A percentile compares a stretch with the other conserved stretches of the same genome.
Conservation (phyloP, 37 sponge, comb jelly and placozoan genomes). For the Agelas oroides region DNA sequence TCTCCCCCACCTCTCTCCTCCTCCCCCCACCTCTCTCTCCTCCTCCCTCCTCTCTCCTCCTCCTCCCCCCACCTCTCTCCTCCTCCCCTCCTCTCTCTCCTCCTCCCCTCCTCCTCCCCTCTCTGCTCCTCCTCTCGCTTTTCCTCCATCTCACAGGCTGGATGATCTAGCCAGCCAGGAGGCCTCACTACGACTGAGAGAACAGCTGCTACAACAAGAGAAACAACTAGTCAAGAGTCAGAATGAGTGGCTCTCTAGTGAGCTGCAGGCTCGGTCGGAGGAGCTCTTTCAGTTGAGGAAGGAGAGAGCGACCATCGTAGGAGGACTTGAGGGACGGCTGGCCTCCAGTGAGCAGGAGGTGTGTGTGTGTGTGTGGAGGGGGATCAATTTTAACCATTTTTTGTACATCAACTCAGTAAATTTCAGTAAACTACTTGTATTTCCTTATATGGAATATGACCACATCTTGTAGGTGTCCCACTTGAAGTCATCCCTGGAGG, state of each 20-base stretch:
- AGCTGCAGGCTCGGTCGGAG: slow-evolving; percentile 48
- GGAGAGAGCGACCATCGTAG: slow-evolving; percentile 24
- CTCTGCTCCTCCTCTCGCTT: not conserved
- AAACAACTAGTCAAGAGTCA: slow-evolving; percentile 56
- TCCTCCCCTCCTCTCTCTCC: not conserved
- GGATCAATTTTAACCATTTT: no score
- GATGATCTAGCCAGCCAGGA: slow-evolving; percentile 54
- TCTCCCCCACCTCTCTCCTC: not conserved
- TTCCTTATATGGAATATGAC: not conserved
- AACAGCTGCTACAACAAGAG: slow-evolving; percentile 77
- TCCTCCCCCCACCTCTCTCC: not conserved
- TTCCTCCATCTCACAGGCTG: slow-evolving; percentile 1
- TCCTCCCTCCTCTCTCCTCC: not conserved
- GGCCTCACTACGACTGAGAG: slow-evolving; percentile 47
- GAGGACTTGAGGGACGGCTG: slow-evolving; percentile 24
- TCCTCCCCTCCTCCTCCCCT: no score
- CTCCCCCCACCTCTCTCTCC: not conserved
- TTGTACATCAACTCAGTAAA: not conserved
- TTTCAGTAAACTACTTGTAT: not conserved
- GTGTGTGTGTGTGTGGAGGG: slow-evolving; percentile 3
- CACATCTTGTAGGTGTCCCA: slow-evolving; percentile 16
- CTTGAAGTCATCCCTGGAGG: slow-evolving; percentile 26
- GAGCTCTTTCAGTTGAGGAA: slow-evolving; percentile 58
- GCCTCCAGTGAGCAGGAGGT: slow-evolving; percentile 53
- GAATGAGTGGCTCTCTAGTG: slow-evolving; percentile 65